Conservation (phyloP, 2,797 vertebrate species). For the Picus viridis region DNA sequence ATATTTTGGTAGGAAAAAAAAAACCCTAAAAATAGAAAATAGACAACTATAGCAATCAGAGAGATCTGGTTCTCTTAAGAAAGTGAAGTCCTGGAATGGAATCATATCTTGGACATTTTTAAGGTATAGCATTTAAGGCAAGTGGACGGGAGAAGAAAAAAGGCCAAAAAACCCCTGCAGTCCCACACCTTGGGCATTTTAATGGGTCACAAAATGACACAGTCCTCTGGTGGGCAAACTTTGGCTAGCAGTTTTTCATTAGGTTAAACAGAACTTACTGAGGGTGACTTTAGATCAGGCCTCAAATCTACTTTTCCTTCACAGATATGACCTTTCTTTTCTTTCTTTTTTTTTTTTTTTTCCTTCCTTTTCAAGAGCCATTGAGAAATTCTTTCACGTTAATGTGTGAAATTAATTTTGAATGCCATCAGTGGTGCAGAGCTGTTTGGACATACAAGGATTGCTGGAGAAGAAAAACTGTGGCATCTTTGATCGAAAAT, state of each 20-base stretch:
- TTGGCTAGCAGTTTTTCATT: neutral
- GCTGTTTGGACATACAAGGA: neutral
- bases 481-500: neutral
- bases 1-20: neutral
- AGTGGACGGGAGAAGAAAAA: too few species aligned
- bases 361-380: neutral
- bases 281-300: neutral
- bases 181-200: neutral
- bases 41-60: neutral
- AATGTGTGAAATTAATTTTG: neutral
- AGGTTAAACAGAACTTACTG: neutral
- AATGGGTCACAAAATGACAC: neutral
- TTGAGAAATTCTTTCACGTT: neutral
- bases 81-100: neutral
- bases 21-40: neutral
- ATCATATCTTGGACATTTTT: neutral
- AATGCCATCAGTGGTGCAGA: neutral
- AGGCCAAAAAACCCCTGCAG: neutral
- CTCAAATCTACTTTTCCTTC: neutral
- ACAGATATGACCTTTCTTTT: neutral
- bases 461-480: neutral
- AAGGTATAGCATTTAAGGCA: neutral
- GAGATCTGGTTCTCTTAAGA: neutral
- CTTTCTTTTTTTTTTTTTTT: neutral
- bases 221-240: neutral